Conservation (phyloP, 2,113 vertebrate species). For the Platysternon megacephalum region DNA sequence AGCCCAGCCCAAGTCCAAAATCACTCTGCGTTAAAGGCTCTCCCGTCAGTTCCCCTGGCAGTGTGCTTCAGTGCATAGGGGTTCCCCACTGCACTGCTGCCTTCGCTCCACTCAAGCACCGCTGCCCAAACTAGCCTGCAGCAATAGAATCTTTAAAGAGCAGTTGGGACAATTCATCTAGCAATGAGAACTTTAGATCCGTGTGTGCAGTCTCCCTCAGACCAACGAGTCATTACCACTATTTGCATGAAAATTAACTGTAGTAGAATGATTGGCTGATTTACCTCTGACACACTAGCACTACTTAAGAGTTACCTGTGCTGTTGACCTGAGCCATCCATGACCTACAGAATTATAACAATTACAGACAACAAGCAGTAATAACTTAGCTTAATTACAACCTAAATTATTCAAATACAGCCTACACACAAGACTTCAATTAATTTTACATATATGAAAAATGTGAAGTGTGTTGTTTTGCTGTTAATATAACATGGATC, state of each 20-base stretch:
- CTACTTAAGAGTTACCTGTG: not conserved
- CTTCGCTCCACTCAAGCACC: not conserved
- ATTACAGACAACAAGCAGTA: not conserved
- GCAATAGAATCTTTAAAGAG: not conserved
- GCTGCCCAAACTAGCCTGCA: not conserved
- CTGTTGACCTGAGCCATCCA: not conserved
- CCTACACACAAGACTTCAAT: not conserved
- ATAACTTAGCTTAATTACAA: not conserved
- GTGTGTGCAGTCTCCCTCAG: not conserved
- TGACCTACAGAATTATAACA: not conserved
- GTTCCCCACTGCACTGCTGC: not conserved
- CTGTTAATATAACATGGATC: not conserved
- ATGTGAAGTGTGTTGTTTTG: not conserved
- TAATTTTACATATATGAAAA: not conserved
- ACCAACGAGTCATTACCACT: not conserved
- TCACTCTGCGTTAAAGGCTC: not conserved
- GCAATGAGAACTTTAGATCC: not conserved
- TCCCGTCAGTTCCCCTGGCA: not conserved
- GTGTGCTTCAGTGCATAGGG: too few relatives aligned
- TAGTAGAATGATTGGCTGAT: not conserved
- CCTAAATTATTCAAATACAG: not conserved
- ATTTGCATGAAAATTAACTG: not conserved
- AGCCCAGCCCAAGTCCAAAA: not conserved
- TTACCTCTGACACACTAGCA: fast-evolving
- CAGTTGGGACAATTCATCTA: not conserved